These are phyloP conservation scores for Athalia circularis DNA, from an alignment of 2,888 invertebrate species.

Conservation along the genomic window DNA sequence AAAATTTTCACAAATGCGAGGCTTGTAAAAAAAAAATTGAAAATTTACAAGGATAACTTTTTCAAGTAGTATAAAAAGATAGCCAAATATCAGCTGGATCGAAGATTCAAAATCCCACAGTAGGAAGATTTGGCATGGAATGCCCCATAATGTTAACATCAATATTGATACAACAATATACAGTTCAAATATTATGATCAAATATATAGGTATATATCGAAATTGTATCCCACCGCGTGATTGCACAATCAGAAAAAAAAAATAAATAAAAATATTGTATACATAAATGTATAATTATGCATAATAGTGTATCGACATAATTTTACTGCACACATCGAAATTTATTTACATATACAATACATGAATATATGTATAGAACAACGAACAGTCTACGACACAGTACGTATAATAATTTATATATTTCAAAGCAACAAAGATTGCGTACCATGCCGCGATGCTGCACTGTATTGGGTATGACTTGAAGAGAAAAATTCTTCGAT, in stretches of 20 bases:
- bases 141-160: no score
- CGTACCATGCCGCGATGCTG: neutral
- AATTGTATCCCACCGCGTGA: neutral
- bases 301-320: constrained; percentile 1
- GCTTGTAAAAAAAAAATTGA: no score
- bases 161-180: constrained; percentile 16
- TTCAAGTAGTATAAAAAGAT: no score
- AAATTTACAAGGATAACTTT: no score
- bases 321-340: neutral
- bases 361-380: neutral
- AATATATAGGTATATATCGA: neutral
- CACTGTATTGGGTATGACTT: no score
- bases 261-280: neutral
- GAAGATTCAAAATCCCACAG: no score
- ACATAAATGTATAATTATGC: neutral
- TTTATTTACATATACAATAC: neutral
- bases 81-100: no score
- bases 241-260: neutral
- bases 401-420: neutral
- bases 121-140: no score
- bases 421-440: constrained; percentile 11
- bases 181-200: neutral
- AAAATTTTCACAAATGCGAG: no score
- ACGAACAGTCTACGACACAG: constrained; percentile 16
- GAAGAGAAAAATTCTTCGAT: no score